Conservation (phyloP, 2,888 invertebrate species). For the Notodonta ziczac region DNA sequence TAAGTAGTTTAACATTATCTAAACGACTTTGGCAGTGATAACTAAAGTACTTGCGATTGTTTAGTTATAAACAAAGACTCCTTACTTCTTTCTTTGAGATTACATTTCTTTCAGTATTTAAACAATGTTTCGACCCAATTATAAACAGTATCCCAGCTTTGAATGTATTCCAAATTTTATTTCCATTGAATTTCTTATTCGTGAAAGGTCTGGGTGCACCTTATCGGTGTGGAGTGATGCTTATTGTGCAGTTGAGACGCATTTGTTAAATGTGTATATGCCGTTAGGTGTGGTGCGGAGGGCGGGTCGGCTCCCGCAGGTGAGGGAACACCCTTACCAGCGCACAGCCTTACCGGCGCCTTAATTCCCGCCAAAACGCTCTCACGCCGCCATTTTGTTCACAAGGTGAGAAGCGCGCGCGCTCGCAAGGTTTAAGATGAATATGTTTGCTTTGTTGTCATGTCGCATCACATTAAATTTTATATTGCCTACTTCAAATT, state of each 20-base stretch:
- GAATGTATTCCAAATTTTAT: slow-evolving; percentile 40
- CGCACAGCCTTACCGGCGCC: slow-evolving; percentile 92
- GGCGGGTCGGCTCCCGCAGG: slow-evolving; percentile 93
- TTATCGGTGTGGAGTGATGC: slow-evolving; percentile 47
- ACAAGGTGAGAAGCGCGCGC: slow-evolving; percentile 83
- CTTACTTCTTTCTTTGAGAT: slow-evolving; percentile 60
- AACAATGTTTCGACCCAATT: slow-evolving; percentile 38
- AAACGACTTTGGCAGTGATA: slow-evolving; percentile 65
- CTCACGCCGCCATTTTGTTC: slow-evolving; percentile 83
- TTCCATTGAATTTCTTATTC: slow-evolving; percentile 36
- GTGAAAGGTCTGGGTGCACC: slow-evolving; percentile 44
- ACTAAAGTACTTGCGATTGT: slow-evolving; percentile 52
- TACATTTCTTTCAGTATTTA: slow-evolving; percentile 77
- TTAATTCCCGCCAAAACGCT: slow-evolving; percentile 80
- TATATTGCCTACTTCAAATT: too few species aligned
- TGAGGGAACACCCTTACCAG: slow-evolving; percentile 99
- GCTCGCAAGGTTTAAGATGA: slow-evolving; percentile 64
- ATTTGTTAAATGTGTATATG: slow-evolving; percentile 78
- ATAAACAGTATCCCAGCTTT: slow-evolving; percentile 40
- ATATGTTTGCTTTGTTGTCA: slow-evolving; percentile 63
- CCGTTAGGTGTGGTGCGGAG: slow-evolving; percentile 93
- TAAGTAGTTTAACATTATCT: slow-evolving; percentile 52
- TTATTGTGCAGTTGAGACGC: slow-evolving; percentile 56
- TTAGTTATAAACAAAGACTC: slow-evolving; percentile 44
- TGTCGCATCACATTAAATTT: slow-evolving; percentile 30